phyloP scores from a whole-genome alignment of 2,888 invertebrate species.

The Ptilodon capucinus region DNA sequence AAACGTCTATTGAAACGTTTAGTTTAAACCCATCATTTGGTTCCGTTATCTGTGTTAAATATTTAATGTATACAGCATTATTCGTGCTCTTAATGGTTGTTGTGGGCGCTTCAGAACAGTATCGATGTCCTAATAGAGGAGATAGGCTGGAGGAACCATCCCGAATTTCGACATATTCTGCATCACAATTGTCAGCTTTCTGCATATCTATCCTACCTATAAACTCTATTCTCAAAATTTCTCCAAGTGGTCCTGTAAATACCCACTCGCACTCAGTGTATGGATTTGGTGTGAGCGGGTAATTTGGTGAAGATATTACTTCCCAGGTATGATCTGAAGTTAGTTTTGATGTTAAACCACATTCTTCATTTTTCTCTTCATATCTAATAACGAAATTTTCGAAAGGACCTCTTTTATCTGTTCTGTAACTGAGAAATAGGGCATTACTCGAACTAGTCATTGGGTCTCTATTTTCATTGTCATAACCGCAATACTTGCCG shows the following conservation, averaged over 20 bases:
- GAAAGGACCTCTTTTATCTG: conserved; percentile 22
- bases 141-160: conserved; percentile 91
- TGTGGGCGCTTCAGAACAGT: conserved; percentile 84
- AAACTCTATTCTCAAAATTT: conserved; percentile 89
- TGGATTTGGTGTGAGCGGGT: conserved; percentile 90
- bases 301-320: conserved; percentile 89
- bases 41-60: conserved; percentile 85
- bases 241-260: conserved; percentile 87
- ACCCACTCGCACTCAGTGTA: conserved; percentile 93
- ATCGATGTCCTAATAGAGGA: conserved; percentile 81
- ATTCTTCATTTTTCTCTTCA: conserved; percentile 85
- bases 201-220: conserved; percentile 87
- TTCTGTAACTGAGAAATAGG: conserved; percentile 50
- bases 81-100: conserved; percentile 83
- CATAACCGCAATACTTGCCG: conserved; percentile 88
- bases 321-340: conserved; percentile 69
- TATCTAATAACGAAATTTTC: conserved; percentile 75
- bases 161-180: conserved; percentile 89
- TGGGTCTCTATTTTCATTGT: conserved; percentile 55
- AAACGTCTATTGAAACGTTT: conserved; percentile 83
- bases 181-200: conserved; percentile 45
- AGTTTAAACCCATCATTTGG: conserved; percentile 92
- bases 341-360: conserved; percentile 86
- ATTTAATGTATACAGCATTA: conserved; percentile 87
- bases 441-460: conserved; percentile 85